A percentile compares a stretch with the other conserved stretches of the same genome.
phyloP scores from a whole-genome alignment of 1,140 invertebrate species.

The Papilio dardanus region DNA sequence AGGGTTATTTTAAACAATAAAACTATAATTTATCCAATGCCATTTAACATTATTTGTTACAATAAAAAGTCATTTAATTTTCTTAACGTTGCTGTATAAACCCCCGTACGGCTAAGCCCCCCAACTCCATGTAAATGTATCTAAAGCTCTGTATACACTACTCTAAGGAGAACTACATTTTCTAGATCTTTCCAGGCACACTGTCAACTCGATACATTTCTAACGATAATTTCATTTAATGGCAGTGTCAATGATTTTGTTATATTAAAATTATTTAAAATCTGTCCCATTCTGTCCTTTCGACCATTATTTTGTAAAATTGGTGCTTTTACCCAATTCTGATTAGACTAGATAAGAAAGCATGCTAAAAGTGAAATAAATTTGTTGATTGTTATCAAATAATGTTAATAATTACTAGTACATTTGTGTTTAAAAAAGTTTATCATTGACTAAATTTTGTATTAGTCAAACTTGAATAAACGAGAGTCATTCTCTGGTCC shows the following conservation, averaged over 20 bases:
- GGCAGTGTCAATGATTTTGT: constrained; percentile 43
- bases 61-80: neutral
- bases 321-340: neutral
- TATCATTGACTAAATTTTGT: neutral
- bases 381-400: neutral
- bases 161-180: constrained; percentile 69
- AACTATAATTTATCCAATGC: too few species aligned
- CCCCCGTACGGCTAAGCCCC: constrained; percentile 45
- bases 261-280: neutral
- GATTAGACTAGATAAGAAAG: constrained; percentile 11
- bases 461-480: too few species aligned
- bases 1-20: too few species aligned
- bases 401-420: neutral
- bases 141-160: constrained; percentile 66
- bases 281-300: neutral
- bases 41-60: too few species aligned
- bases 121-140: constrained; percentile 50
- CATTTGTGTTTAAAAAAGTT: neutral
- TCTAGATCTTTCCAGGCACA: constrained; percentile 56
- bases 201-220: constrained; percentile 64
- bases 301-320: neutral
- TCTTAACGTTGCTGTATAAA: neutral
- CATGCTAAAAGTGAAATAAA: neutral
- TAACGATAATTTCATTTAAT: constrained; percentile 38
- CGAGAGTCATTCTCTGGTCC: too few species aligned